A percentile compares a stretch with the other conserved stretches of the same genome.
These are phyloP conservation scores for Muscicapa comitata DNA, from an alignment of 2,797 vertebrate genomes.

Conservation along the genomic window DNA sequence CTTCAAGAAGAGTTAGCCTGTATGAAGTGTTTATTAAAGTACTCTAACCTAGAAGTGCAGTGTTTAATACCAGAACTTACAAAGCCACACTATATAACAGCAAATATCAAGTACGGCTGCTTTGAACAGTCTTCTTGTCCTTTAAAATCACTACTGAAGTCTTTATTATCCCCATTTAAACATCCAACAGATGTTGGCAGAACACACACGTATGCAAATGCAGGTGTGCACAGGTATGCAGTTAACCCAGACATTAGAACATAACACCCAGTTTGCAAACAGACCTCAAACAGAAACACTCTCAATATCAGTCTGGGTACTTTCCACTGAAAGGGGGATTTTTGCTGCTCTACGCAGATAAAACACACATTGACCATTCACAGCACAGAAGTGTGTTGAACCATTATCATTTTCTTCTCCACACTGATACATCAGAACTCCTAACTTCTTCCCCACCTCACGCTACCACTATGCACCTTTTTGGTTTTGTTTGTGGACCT, in stretches of 20 bases:
- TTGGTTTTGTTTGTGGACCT: not conserved
- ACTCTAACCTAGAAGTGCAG: not conserved
- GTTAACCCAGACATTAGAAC: not conserved
- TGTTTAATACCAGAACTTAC: not conserved
- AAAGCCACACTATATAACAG: not conserved
- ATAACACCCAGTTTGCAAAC: not conserved
- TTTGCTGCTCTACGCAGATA: accelerated
- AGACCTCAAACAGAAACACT: not conserved
- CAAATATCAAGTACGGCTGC: not conserved
- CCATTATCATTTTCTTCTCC: not conserved
- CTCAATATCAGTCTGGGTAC: too few relatives aligned
- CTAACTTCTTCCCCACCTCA: not conserved
- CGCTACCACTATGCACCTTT: accelerated
- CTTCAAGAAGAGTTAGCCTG: not conserved
- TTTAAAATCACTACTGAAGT: not conserved
- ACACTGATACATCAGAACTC: not conserved
- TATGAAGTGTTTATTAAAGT: not conserved
- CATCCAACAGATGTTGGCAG: too few relatives aligned
- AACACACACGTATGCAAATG: not conserved
- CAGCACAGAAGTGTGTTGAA: not conserved
- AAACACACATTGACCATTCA: not conserved
- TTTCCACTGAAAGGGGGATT: not conserved
- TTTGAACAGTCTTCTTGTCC: not conserved
- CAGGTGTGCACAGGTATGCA: not conserved
- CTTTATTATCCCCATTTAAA: accelerated